Evolutionary conservation across 2,888 invertebrate genomes (phyloP), one percentile per base, ranked within the genome.

Genomic region (Myopa tessellatipennis): DNA sequence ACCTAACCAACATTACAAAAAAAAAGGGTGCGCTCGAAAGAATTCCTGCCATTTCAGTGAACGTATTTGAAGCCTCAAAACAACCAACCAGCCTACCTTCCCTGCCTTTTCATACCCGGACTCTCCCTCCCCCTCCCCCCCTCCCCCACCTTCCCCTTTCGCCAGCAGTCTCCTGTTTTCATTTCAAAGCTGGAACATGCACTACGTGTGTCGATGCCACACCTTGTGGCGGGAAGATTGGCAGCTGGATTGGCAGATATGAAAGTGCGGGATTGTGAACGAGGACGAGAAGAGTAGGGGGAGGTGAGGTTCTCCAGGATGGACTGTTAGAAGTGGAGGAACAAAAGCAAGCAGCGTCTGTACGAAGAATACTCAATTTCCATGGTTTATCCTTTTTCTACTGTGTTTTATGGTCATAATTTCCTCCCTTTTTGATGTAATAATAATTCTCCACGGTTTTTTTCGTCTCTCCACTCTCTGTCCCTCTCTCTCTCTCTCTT

Each of bases 1-100:
- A 45, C 45, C 45, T 10, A 10, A 45, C 7, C 10, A 45, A 10
- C 45, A 45, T 45, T 26, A 26, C 45, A 45, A 10, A 45, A 45
- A 45, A 55, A 55, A 55, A 74, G 79, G 79, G 77, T 76, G 78
- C 77, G 80, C 45, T 10, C 79, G 80, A 55, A 1, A 76, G 79
- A 79, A 80, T 79, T 79, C 78, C 79, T 74, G 74, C 58, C 78
- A 79, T 77, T 79, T n/a, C 55, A 55, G 3, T 55, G 55, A 3
- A 55, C n/a, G 14, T n/a, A 55, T n/a, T 55, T 5, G 16, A 55
- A 55, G 5, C 55, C 5, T 55, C 55, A 55, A 16, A n/a, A 6
- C 55, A n/a, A n/a, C 55, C 55, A 10, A 45, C 6, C 6, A 45
- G 55, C 4, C 65, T 14, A 14, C 65, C 65, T 10, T 36, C 1